Percentiles rank a stretch among this genome's conserved stretches.
These are phyloP conservation scores for Caenorhabditis sp. DNA, from an alignment of 2,888 invertebrate genomes.

Conservation along the genomic window DNA sequence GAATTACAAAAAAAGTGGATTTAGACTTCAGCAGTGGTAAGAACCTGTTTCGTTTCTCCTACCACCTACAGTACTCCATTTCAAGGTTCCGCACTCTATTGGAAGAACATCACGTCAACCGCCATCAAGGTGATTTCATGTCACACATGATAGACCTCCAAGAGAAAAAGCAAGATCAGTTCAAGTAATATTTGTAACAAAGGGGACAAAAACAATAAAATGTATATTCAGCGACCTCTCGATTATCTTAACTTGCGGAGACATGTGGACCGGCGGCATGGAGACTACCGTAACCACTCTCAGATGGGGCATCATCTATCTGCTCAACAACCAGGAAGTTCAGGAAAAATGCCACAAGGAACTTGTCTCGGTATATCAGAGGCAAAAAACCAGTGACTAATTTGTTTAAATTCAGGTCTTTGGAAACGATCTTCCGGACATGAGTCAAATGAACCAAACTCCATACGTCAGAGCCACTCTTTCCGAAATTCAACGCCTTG, in stretches of 20 bases:
- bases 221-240: conserved; percentile 72
- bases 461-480: conserved; percentile 72
- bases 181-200: conserved; percentile 31
- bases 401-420: conserved; percentile 20
- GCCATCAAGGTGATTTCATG: conserved; percentile 57
- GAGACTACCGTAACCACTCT: conserved; percentile 77
- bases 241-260: conserved; percentile 73
- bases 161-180: conserved; percentile 38
- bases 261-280: conserved; percentile 79
- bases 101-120: conserved; percentile 49
- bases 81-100: conserved; percentile 53
- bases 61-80: conserved; percentile 34
- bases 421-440: conserved; percentile 45
- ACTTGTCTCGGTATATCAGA: conserved; percentile 14
- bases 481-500: conserved; percentile 74
- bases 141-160: conserved; percentile 53
- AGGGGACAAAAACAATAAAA: conserved; percentile 22
- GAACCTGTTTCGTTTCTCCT: conserved; percentile 26
- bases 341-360: conserved; percentile 65
- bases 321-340: conserved; percentile 72
- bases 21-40: conserved; percentile 72
- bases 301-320: conserved; percentile 75
- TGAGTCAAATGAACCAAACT: conserved; percentile 48
- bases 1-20: conserved; percentile 72
- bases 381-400: background rate